Conservation (phyloP, 2,888 invertebrate genomes). For the Flexamia atlantica region DNA sequence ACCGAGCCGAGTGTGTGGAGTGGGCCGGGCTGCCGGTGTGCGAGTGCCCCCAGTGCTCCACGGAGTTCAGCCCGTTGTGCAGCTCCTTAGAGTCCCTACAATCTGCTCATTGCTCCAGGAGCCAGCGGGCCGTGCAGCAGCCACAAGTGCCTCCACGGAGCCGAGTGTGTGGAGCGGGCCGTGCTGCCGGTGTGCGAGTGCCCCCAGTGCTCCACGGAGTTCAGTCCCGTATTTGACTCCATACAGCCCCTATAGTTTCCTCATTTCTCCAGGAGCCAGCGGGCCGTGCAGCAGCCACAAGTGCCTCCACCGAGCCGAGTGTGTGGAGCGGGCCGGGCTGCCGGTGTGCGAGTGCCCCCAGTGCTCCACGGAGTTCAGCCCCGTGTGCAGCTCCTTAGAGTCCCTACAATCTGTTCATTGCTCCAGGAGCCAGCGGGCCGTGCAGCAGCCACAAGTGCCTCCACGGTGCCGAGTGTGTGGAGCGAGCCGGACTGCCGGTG, state of each 20-base stretch:
- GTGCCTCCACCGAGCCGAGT: constrained; percentile 89
- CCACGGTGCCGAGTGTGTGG: constrained; percentile 86
- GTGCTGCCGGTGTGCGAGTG: constrained; percentile 89
- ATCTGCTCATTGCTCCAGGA: no score
- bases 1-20: no score
- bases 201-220: constrained; percentile 89
- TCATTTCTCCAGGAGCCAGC: constrained; percentile 77
- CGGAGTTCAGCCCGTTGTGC: no score
- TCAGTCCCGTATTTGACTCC: constrained; percentile 91
- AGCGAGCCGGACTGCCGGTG: constrained; percentile 82
- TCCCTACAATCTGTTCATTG: no score
- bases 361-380: constrained; percentile 86
- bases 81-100: no score
- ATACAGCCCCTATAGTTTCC: no score
- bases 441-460: constrained; percentile 86
- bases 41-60: constrained; percentile 89
- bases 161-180: constrained; percentile 83
- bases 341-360: constrained; percentile 91
- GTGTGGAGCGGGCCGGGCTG: no score
- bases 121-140: constrained; percentile 83
- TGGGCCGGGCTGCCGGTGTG: constrained; percentile 87
- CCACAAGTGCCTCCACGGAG: constrained; percentile 87
- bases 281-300: constrained; percentile 83
- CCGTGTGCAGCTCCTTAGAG: no score
- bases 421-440: constrained; percentile 81